A percentile compares a stretch with the other conserved stretches of the same genome.
Conservation (phyloP, 1,140 invertebrate genomes). For the Megalopta genalis region DNA sequence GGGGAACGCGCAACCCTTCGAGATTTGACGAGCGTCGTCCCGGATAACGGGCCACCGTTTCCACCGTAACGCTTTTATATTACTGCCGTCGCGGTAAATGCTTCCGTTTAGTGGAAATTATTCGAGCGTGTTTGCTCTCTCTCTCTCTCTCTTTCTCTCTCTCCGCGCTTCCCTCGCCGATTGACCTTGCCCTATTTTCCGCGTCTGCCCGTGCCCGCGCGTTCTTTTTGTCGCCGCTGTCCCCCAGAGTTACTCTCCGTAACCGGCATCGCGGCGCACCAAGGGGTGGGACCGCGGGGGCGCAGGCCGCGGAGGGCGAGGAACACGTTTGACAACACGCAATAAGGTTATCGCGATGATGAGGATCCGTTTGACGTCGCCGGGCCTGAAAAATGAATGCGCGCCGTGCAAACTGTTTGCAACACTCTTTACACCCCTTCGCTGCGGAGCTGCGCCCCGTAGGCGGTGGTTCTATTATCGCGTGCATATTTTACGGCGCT, state of each 20-base stretch:
- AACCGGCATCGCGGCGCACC: too few species aligned
- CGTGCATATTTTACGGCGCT: neutral
- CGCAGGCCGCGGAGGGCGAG: too few species aligned
- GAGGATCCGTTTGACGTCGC: neutral
- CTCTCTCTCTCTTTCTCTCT: too few species aligned
- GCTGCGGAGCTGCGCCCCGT: neutral
- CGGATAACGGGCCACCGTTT: conserved; percentile 22
- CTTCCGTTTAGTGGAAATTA: conserved; percentile 30
- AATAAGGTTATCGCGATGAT: conserved; percentile 7
- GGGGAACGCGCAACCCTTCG: neutral
- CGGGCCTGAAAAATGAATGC: neutral
- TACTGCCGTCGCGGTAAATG: neutral
- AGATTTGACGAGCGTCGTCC: conserved; percentile 42
- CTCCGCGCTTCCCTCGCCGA: neutral
- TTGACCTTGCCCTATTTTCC: conserved; percentile 31
- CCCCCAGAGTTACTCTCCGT: too few species aligned
- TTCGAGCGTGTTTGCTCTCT: conserved; percentile 7
- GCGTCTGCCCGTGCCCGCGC: neutral
- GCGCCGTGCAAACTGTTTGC: neutral
- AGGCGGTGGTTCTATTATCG: neutral
- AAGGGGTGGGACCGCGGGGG: too few species aligned
- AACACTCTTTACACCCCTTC: neutral
- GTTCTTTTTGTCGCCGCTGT: neutral
- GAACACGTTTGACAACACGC: conserved; percentile 25
- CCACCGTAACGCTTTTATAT: conserved; percentile 32